These are phyloP conservation scores for Fukomys damarensis DNA, from an alignment of 2,113 vertebrate species.

Conservation along the genomic window DNA sequence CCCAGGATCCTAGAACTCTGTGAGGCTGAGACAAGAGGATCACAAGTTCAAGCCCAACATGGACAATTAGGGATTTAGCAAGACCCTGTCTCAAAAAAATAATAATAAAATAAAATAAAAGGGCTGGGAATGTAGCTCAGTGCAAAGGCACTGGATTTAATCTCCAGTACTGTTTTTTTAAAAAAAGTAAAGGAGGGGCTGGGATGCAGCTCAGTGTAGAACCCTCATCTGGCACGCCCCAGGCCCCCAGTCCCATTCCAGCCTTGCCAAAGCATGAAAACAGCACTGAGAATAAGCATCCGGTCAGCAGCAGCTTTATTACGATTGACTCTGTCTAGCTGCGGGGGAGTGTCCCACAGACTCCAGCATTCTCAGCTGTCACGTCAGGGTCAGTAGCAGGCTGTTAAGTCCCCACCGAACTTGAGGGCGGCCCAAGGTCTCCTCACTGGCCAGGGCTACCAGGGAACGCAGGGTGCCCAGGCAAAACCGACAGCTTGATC, in stretches of 20 bases:
- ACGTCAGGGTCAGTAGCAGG: neutral
- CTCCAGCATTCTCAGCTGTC: neutral
- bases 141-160: neutral
- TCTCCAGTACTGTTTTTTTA: too few relatives aligned
- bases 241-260: neutral
- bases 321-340: neutral
- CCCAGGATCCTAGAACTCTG: neutral
- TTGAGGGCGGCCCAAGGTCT: slow-evolving; percentile 33
- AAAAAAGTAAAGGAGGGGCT: neutral
- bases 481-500: neutral
- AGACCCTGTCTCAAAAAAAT: neutral
- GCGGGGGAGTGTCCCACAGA: neutral
- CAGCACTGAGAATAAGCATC: neutral
- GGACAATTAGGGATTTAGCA: neutral
- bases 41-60: neutral
- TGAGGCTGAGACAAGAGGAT: neutral
- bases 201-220: neutral
- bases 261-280: neutral
- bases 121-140: neutral
- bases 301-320: neutral
- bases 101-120: neutral
- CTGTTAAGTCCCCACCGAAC: slow-evolving; percentile 17
- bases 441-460: neutral
- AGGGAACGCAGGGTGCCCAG: neutral
- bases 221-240: neutral